Evolutionary conservation across 2,113 vertebrate genomes (phyloP).

Genomic region (Struthidea cinerea): DNA sequence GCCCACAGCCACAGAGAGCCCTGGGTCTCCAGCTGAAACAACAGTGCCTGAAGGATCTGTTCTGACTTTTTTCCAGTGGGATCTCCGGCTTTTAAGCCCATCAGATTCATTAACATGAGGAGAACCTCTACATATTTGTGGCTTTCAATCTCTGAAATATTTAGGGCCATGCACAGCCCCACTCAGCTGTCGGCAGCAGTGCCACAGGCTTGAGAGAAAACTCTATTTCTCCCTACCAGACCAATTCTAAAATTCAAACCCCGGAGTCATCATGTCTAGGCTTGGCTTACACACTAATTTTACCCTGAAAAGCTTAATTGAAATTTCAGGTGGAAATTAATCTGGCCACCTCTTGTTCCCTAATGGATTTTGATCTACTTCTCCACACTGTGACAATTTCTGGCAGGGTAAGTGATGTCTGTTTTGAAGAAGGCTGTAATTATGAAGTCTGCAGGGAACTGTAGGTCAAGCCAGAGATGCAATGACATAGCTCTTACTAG

Average conservation of each 20-base stretch:
- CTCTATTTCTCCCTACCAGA: background rate
- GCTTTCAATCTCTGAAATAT: background rate
- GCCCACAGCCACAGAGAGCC: background rate
- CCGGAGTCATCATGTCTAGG: background rate
- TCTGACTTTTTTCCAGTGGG: background rate
- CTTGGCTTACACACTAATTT: background rate
- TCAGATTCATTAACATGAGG: background rate
- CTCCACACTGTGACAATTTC: conserved; percentile 12
- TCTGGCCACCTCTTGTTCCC: conserved; percentile 7
- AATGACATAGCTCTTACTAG: conserved; percentile 12
- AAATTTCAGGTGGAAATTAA: conserved; percentile 52
- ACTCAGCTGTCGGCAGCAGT: background rate
- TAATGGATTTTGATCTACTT: conserved; percentile 39
- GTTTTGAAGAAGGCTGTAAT: conserved; percentile 37
- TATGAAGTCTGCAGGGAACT: conserved; percentile 30
- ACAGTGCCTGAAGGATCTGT: background rate
- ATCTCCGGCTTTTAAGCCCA: background rate
- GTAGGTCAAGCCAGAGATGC: conserved; percentile 4
- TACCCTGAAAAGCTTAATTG: conserved; percentile 14
- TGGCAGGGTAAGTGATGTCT: conserved; percentile 13
- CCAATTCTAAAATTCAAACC: background rate
- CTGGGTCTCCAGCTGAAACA: background rate
- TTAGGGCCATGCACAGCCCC: background rate
- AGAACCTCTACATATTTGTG: background rate
- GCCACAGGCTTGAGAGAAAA: background rate